phyloP scores from a whole-genome alignment of 2,113 vertebrate genomes.

The Seriola quinqueradiata region DNA sequence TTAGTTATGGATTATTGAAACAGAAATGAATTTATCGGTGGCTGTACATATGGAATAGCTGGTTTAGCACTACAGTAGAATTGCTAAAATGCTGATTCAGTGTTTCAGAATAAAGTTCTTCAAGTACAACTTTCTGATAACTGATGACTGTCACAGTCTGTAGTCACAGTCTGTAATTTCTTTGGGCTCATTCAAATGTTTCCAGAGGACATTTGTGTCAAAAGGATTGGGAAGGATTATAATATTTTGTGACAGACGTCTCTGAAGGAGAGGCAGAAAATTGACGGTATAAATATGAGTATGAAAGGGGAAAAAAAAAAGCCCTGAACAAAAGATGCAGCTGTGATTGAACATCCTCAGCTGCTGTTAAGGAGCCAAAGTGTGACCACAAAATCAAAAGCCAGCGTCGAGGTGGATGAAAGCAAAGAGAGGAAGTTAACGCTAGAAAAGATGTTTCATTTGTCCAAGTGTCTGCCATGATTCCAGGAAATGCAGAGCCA shows the following conservation, averaged over 20 bases:
- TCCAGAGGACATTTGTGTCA: background rate
- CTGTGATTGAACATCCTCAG: background rate
- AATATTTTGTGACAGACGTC: background rate
- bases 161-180: background rate
- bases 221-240: background rate
- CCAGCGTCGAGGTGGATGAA: background rate
- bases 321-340: background rate
- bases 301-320: background rate
- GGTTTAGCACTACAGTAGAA: no score
- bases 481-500: background rate
- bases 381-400: background rate
- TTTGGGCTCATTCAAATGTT: background rate
- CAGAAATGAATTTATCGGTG: no score
- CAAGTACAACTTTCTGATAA: no score
- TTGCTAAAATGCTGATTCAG: no score
- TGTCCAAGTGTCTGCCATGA: background rate
- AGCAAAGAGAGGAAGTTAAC: background rate
- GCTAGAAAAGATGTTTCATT: background rate
- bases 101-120: no score
- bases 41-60: no score
- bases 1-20: no score
- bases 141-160: no score
- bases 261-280: background rate
- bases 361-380: background rate
- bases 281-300: background rate